These are phyloP conservation scores for Pycnomerus fuliginosus DNA, from an alignment of 2,888 invertebrate genomes.

Conservation along the genomic window DNA sequence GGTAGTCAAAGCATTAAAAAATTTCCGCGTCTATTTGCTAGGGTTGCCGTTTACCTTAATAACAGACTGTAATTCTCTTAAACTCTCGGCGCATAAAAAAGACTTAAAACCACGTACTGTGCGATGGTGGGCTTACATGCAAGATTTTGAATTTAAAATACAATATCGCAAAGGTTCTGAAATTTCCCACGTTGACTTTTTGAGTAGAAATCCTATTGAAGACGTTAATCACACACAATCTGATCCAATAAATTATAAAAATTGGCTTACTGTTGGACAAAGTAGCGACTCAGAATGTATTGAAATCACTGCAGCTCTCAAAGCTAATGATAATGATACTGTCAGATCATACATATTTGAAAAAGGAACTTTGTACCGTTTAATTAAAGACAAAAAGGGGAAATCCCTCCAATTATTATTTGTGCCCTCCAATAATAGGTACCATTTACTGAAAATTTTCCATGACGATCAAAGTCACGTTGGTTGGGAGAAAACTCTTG, in stretches of 20 bases:
- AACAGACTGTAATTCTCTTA: conserved; percentile 42
- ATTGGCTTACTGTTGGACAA: too few species aligned
- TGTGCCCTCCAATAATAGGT: background rate
- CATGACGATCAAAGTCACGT: conserved; percentile 1
- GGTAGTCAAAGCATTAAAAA: conserved; percentile 32
- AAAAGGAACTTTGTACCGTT: too few species aligned
- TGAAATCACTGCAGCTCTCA: too few species aligned
- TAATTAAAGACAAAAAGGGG: too few species aligned
- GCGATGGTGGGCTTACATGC: conserved; percentile 39
- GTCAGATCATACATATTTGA: too few species aligned
- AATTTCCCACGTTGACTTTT: conserved; percentile 22
- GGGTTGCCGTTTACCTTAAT: conserved; percentile 31
- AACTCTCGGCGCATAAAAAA: conserved; percentile 33
- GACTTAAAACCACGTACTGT: conserved; percentile 36
- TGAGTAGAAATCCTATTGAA: conserved; percentile 3
- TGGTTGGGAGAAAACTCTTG: conserved; percentile 2
- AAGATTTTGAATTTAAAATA: conserved; percentile 29
- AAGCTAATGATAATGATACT: too few species aligned
- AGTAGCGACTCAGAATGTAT: too few species aligned
- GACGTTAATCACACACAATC: background rate
- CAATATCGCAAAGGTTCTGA: conserved; percentile 20
- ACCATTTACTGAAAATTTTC: background rate
- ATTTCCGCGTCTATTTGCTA: conserved; percentile 37
- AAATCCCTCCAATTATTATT: too few species aligned
- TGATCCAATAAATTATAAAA: too few species aligned